Conservation (phyloP, 2,113 vertebrate genomes). For the Dissostichus mawsoni region DNA sequence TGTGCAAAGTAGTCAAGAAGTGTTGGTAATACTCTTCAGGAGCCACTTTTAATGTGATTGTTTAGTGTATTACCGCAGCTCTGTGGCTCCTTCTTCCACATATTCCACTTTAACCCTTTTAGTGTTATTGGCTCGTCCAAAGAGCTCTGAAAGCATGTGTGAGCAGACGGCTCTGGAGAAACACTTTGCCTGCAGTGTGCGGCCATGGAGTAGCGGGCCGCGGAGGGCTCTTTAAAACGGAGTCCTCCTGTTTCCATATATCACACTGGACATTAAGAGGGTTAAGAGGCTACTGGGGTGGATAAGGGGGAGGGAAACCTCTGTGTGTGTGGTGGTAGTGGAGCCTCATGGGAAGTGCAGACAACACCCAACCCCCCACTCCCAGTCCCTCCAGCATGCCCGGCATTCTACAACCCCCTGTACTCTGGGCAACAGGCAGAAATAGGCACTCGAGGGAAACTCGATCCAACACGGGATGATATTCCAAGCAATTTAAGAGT, state of each 20-base stretch:
- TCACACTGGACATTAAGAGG: conserved; percentile 53
- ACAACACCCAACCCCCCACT: conserved; percentile 44
- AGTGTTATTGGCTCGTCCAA: conserved; percentile 37
- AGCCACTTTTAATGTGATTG: conserved; percentile 23
- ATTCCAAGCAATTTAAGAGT: background rate
- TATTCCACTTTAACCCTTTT: conserved; percentile 39
- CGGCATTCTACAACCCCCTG: conserved; percentile 62
- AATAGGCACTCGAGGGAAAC: conserved; percentile 52
- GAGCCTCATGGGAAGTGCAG: conserved; percentile 52
- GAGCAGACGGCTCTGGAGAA: conserved; percentile 9
- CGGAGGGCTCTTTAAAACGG: conserved; percentile 20
- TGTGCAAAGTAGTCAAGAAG: background rate
- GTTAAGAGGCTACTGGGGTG: conserved; percentile 43
- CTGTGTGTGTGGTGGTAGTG: conserved; percentile 1
- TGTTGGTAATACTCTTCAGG: background rate
- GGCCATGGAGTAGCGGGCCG: background rate
- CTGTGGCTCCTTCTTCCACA: conserved; percentile 2
- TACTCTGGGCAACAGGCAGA: conserved; percentile 52
- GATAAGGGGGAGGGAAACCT: background rate
- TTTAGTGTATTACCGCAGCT: conserved; percentile 7
- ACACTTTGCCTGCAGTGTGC: conserved; percentile 1
- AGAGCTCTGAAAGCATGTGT: conserved; percentile 34
- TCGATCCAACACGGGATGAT: background rate
- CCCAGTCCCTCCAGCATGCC: conserved; percentile 43
- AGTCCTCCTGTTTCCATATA: conserved; percentile 68